These are phyloP conservation scores for Grammomys dolichurus DNA, from an alignment of 2,113 vertebrate genomes.

Conservation along the genomic window DNA sequence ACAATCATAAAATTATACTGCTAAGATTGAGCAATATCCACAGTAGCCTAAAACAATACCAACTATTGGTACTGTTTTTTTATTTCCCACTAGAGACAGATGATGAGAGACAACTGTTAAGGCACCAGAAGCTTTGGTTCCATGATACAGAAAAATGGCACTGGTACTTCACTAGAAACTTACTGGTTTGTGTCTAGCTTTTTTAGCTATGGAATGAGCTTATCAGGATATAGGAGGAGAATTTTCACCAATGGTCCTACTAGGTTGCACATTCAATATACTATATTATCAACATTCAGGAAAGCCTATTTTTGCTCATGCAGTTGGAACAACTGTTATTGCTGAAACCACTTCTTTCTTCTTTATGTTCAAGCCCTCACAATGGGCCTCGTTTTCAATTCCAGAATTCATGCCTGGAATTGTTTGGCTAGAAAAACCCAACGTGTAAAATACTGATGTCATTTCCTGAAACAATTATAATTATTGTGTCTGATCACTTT, in stretches of 20 bases:
- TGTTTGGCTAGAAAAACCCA: neutral
- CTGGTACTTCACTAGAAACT: neutral
- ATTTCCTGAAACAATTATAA: neutral
- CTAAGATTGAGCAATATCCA: neutral
- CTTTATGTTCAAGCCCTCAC: neutral
- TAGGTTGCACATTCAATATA: neutral
- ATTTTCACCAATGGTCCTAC: neutral
- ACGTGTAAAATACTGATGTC: neutral
- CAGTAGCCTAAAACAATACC: neutral
- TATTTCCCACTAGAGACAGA: neutral
- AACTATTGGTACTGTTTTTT: neutral
- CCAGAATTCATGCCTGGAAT: neutral
- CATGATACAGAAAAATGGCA: neutral
- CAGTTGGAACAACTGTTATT: no score
- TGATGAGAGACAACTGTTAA: neutral
- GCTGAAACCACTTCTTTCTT: neutral
- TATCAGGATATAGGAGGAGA: neutral
- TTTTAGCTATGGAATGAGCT: neutral
- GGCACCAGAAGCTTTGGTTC: neutral
- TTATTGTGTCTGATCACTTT: neutral
- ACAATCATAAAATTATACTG: neutral
- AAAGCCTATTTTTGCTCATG: neutral
- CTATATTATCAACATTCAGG: neutral
- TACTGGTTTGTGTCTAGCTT: neutral
- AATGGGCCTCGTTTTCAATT: neutral